Base-by-base conservation (phyloP, 2,888 invertebrate genomes). In the Catocala sponsa region DNA sequence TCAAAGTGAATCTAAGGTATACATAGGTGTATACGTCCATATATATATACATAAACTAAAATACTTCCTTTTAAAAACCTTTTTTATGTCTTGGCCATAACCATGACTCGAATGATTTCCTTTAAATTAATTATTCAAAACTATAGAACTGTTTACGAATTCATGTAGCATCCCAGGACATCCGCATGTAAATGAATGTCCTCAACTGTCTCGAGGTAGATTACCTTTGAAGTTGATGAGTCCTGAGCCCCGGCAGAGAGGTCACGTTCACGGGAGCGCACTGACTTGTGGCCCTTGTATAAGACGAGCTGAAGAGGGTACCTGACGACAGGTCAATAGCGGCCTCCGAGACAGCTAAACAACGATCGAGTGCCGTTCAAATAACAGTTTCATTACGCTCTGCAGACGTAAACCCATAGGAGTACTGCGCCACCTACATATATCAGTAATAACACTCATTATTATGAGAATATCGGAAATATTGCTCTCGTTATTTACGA, bases 401-500 rank as follows among this genome's bases (percentile, higher is more conserved):
- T 41, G 46, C 43, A 42, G 44, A 49, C 53, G 58, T 55, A 55
- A 62, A 71, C n/a, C 53, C 33, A 33, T 55, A 43, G 38, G 59
- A 55, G 72, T 67, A 67, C 59, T 13, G 44, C 6, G 15, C 46
- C 15, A 46, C 46, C 2, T 10, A 13, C 9, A 46, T 15, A 25
- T 46, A 46, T 46, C 46, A 67, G 63, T 65, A 76, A 61, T 73
- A 76, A 65, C 54, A 64, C 63, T 73, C 65, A 80, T 70, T 79
- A 81, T 78, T 68, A 74, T 65, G 61, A 65, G 68, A 54, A 65
- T 74, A 72, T 80, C 68, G 74, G 71, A 65, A 79, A 79, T 78
- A 75, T 76, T 66, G 66, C 70, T 68, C 74, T 68, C 55, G 69
- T 72, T 82, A 81, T 85, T 86, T 86, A 86, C 81, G 84, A 83